These are phyloP conservation scores for Cephus cinctus DNA, from an alignment of 1,140 invertebrate genomes.

Conservation along the genomic window DNA sequence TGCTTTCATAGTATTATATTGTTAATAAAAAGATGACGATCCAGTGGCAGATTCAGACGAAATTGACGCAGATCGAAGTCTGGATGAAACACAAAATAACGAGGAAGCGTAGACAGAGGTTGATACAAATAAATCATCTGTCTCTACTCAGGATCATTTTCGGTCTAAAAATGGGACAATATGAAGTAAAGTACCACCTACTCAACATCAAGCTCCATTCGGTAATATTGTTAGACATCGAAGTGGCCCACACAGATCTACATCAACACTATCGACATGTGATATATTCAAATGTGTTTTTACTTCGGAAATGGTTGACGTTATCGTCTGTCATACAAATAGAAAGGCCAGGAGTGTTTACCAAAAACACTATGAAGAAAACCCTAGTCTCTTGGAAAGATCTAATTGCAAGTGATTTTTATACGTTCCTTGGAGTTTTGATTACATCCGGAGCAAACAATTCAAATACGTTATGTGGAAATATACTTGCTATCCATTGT, in stretches of 20 bases:
- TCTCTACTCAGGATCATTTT: too few species aligned
- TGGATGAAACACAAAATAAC: too few species aligned
- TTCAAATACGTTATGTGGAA: slow-evolving; percentile 20
- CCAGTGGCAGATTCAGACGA: too few species aligned
- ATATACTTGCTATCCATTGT: slow-evolving; percentile 18
- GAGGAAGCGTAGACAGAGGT: too few species aligned
- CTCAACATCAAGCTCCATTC: slow-evolving; percentile 14
- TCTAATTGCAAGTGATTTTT: slow-evolving; percentile 12
- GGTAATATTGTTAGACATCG: slow-evolving; percentile 18
- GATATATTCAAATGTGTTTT: slow-evolving; percentile 19
- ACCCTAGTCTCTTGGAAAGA: slow-evolving; percentile 13
- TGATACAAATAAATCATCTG: too few species aligned
- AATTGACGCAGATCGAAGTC: too few species aligned
- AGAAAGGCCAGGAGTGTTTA: slow-evolving; percentile 14
- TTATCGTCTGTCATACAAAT: slow-evolving; percentile 22
- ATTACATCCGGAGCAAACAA: slow-evolving; percentile 15
- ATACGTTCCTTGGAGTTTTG: slow-evolving; percentile 17
- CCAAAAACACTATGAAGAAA: slow-evolving; percentile 13
- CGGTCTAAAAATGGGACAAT: slow-evolving; percentile 16
- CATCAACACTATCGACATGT: slow-evolving; percentile 9
- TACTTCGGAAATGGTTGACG: slow-evolving; percentile 17
- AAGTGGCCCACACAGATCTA: slow-evolving; percentile 17
- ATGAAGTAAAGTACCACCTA: slow-evolving; percentile 13
- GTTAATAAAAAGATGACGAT: too few species aligned
- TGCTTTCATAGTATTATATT: too few species aligned